phyloP scores from a whole-genome alignment of 53 echinoderm and acorn worm species.

The Antedon mediterranea region DNA sequence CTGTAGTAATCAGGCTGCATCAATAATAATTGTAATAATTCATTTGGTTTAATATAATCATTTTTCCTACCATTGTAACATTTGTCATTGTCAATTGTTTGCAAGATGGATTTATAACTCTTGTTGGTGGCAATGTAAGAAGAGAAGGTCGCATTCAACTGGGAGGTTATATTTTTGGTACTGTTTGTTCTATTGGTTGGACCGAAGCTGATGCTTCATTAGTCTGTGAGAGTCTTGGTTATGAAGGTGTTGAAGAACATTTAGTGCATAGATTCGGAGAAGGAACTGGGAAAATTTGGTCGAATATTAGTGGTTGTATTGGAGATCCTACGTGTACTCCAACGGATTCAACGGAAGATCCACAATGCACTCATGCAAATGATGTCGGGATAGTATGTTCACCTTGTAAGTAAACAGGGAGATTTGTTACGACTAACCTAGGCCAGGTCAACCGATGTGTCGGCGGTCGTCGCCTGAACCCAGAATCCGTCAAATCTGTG shows the following conservation, averaged over 20 bases:
- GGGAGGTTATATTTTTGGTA: neutral
- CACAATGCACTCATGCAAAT: neutral
- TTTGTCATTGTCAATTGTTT: no score
- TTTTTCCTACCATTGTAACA: no score
- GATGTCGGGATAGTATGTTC: no score
- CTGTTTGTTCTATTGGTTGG: neutral
- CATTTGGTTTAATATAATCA: no score
- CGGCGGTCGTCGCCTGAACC: no score
- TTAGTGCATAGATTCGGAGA: neutral
- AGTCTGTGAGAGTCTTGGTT: neutral
- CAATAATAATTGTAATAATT: no score
- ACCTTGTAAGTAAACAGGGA: neutral
- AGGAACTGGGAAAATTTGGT: neutral
- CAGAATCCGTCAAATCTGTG: no score
- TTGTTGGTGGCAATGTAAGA: neutral
- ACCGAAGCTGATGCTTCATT: neutral
- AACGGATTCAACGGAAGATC: neutral
- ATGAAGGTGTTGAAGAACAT: neutral
- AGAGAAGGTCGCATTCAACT: neutral
- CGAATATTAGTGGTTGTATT: neutral
- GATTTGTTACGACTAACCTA: no score
- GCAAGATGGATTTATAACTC: no score
- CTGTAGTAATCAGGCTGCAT: no score
- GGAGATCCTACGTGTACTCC: neutral
- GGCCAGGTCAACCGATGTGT: no score